Percentiles rank a stretch among this genome's conserved stretches.
phyloP scores from a whole-genome alignment of 2,113 vertebrate genomes.

The Tyrannus savana region DNA sequence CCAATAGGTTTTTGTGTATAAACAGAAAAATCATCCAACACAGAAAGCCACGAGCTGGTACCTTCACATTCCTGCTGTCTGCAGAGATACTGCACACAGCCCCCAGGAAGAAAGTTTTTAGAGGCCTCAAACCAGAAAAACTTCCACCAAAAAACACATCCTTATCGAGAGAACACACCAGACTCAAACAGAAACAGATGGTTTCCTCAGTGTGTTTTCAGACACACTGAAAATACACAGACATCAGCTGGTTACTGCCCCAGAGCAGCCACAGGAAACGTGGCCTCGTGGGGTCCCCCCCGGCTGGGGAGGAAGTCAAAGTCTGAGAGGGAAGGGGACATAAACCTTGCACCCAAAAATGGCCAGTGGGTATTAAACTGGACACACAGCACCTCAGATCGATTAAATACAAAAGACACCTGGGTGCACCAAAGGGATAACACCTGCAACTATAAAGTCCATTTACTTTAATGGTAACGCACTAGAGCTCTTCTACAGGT shows the following conservation, averaged over 20 bases:
- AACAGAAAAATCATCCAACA: background rate
- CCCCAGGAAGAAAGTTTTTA: background rate
- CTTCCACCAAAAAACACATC: background rate
- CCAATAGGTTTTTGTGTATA: background rate
- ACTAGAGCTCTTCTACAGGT: background rate
- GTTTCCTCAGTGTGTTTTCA: background rate
- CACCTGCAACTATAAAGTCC: background rate
- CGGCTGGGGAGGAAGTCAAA: background rate
- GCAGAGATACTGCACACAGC: background rate
- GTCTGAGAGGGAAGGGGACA: accelerated
- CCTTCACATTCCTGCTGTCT: background rate
- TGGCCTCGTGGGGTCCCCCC: background rate
- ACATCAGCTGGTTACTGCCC: background rate
- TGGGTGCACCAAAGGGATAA: background rate
- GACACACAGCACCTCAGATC: background rate
- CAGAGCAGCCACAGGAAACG: background rate
- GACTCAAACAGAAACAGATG: background rate
- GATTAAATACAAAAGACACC: background rate
- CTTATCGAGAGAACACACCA: background rate
- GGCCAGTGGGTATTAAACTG: background rate
- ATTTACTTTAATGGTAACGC: background rate
- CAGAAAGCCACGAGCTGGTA: background rate
- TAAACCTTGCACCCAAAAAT: background rate
- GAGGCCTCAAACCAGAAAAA: background rate
- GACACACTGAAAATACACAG: constrained; percentile 12